Percentiles rank a stretch among this genome's conserved stretches.
Conservation (phyloP, 2,113 vertebrate genomes). For the Myanophis thanlyinensis region DNA sequence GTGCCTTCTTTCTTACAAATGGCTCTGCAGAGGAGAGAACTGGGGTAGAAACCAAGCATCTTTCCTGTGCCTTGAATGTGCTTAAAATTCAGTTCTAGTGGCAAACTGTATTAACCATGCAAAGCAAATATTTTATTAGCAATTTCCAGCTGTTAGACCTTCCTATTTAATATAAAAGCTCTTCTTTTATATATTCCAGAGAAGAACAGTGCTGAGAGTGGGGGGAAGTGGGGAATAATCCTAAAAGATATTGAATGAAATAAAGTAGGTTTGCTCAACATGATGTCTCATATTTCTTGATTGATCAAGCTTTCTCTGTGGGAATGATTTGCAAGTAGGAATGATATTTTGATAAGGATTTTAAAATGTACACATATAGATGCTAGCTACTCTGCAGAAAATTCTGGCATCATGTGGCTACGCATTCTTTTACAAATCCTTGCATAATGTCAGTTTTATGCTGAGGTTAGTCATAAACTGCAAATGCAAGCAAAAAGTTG, state of each 20-base stretch:
- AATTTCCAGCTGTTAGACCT: constrained; percentile 41
- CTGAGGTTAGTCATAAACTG: not conserved
- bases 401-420: not conserved
- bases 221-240: constrained; percentile 1
- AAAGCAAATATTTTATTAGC: constrained; percentile 42
- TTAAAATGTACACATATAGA: not conserved
- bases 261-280: not conserved
- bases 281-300: not conserved
- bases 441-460: not conserved
- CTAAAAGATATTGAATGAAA: constrained; percentile 1
- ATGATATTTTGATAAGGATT: not conserved
- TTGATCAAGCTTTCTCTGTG: not conserved
- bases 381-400: not conserved
- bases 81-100: constrained; percentile 26
- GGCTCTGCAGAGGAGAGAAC: constrained; percentile 35
- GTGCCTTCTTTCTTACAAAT: constrained; percentile 48
- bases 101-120: constrained; percentile 22
- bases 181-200: constrained; percentile 31
- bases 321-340: not conserved
- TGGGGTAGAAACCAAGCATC: constrained; percentile 35
- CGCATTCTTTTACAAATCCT: not conserved
- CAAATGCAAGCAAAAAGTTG: not conserved
- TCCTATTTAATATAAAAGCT: constrained; percentile 25
- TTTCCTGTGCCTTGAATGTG: constrained; percentile 34
- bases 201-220: constrained; percentile 3